These are phyloP conservation scores for Cheilosia variabilis DNA, from an alignment of 2,888 invertebrate genomes.

Conservation along the genomic window DNA sequence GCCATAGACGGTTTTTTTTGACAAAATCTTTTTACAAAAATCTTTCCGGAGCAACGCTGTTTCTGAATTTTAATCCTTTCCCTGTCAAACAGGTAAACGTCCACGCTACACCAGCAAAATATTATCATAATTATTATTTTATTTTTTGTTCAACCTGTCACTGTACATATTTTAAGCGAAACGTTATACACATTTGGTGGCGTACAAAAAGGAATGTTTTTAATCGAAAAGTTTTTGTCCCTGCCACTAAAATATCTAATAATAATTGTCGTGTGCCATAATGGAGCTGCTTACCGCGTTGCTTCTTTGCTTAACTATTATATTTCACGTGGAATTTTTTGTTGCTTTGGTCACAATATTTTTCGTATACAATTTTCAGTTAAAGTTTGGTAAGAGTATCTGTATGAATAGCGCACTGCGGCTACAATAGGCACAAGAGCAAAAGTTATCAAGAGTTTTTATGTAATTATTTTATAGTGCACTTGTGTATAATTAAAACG, in stretches of 20 bases:
- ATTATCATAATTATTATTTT: neutral
- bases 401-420: slow-evolving; percentile 41
- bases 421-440: slow-evolving; percentile 15
- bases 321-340: neutral
- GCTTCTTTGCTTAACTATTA: slow-evolving; percentile 36
- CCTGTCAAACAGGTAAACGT: slow-evolving; percentile 46
- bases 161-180: slow-evolving; percentile 16
- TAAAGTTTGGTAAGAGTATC: slow-evolving; percentile 11
- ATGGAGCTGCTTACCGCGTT: slow-evolving; percentile 15
- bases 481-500: slow-evolving; percentile 14
- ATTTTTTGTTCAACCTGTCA: slow-evolving; percentile 10
- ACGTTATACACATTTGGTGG: slow-evolving; percentile 1
- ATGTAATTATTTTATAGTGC: slow-evolving; percentile 20
- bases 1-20: slow-evolving; percentile 31
- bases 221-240: slow-evolving; percentile 8
- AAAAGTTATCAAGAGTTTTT: slow-evolving; percentile 29
- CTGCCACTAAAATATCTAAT: neutral
- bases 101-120: slow-evolving; percentile 3
- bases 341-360: slow-evolving; percentile 1
- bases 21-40: neutral
- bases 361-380: slow-evolving; percentile 14
- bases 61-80: slow-evolving; percentile 49
- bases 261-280: slow-evolving; percentile 13
- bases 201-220: slow-evolving; percentile 6
- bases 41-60: slow-evolving; percentile 26